These are phyloP conservation scores for Orussus abietinus DNA, from an alignment of 1,140 invertebrate species.

Conservation along the genomic window DNA sequence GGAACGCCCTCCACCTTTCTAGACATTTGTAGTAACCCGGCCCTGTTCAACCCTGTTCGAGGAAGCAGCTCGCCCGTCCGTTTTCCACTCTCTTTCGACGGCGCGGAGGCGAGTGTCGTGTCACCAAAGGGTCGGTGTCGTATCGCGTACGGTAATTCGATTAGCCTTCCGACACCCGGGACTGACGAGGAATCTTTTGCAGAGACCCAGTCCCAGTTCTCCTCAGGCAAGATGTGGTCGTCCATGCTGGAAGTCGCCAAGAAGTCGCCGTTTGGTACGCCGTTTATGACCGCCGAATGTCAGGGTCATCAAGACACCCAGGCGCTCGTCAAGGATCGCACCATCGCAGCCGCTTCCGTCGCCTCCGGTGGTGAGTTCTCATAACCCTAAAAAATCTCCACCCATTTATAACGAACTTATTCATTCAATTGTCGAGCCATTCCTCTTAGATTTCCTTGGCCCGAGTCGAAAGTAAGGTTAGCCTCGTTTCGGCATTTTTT, in stretches of 20 bases:
- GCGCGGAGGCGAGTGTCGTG: constrained; percentile 23
- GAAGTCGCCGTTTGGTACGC: constrained; percentile 69
- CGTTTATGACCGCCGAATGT: constrained; percentile 62
- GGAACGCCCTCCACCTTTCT: too few species aligned
- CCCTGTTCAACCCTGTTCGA: too few species aligned
- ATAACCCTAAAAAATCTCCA: neutral
- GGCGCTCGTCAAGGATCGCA: constrained; percentile 55
- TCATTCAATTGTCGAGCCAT: too few species aligned
- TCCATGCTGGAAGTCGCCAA: constrained; percentile 70
- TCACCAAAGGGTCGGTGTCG: constrained; percentile 15
- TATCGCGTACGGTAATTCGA: constrained; percentile 1
- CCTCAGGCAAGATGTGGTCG: constrained; percentile 61
- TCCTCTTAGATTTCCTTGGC: too few species aligned
- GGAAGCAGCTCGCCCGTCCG: too few species aligned
- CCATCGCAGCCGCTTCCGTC: constrained; percentile 59
- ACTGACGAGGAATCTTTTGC: constrained; percentile 1
- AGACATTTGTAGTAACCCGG: too few species aligned
- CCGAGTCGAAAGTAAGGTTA: too few species aligned
- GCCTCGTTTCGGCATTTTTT: too few species aligned
- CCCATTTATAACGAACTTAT: constrained; percentile 1
- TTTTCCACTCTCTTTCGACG: constrained; percentile 31
- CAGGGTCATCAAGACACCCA: constrained; percentile 48
- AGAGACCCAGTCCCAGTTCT: constrained; percentile 23
- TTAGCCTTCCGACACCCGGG: neutral
- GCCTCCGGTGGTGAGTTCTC: constrained; percentile 50